phyloP scores from a whole-genome alignment of 1,140 invertebrate genomes.

The Brachionus paranguensis region DNA sequence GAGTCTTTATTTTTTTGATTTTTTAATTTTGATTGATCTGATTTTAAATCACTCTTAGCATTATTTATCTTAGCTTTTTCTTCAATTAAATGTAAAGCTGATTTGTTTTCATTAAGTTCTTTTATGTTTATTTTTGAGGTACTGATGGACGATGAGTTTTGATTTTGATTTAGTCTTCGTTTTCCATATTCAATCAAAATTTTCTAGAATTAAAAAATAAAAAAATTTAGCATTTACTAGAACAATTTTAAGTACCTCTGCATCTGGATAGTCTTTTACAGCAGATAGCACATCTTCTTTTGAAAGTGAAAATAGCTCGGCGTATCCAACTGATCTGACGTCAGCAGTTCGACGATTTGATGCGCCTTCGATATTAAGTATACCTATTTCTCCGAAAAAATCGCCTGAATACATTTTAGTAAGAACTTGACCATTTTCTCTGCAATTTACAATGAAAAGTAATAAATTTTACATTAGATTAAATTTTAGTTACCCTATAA shows the following conservation, averaged over 20 bases:
- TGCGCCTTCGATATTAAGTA: constrained; percentile 81
- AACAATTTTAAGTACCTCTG: constrained; percentile 64
- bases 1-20: neutral
- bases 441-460: constrained; percentile 51
- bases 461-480: constrained; percentile 36
- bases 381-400: constrained; percentile 95
- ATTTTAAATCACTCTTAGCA: neutral
- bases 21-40: neutral
- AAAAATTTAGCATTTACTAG: neutral
- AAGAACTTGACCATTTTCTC: constrained; percentile 80
- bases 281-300: constrained; percentile 86
- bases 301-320: constrained; percentile 86
- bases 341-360: constrained; percentile 91
- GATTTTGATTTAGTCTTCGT: constrained; percentile 27
- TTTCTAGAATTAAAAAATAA: neutral
- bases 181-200: constrained; percentile 34
- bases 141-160: neutral
- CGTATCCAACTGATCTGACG: constrained; percentile 87
- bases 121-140: constrained; percentile 19
- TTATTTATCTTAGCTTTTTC: neutral
- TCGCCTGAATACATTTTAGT: constrained; percentile 94
- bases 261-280: constrained; percentile 93
- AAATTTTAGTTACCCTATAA: constrained; percentile 59
- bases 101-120: neutral
- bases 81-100: neutral